phyloP scores from a whole-genome alignment of 1,140 invertebrate species.

The Drosophila repletoides region DNA sequence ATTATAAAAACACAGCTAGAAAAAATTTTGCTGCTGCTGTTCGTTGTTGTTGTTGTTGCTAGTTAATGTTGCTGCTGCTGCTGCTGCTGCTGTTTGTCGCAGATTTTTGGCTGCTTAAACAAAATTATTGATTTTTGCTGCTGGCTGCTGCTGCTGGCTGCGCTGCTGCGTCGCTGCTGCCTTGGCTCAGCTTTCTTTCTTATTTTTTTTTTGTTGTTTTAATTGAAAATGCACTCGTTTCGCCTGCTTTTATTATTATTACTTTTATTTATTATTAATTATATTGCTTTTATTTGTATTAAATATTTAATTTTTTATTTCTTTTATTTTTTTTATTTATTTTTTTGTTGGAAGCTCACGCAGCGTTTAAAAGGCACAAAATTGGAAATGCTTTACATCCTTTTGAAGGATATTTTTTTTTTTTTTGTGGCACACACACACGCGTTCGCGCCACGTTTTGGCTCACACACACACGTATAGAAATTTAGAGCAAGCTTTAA shows the following conservation, averaged over 20 bases:
- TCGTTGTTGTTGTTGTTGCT: slow-evolving; percentile 50
- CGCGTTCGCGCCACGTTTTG: slow-evolving; percentile 37
- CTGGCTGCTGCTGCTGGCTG: slow-evolving; percentile 37
- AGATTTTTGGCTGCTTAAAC: slow-evolving; percentile 69
- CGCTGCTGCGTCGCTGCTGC: slow-evolving; percentile 13
- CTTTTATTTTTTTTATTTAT: slow-evolving; percentile 3
- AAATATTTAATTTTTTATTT: not conserved
- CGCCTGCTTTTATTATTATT: not conserved
- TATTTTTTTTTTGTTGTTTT: slow-evolving; percentile 22
- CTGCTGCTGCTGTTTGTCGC: slow-evolving; percentile 32
- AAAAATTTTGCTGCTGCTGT: slow-evolving; percentile 13
- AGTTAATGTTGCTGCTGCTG: slow-evolving; percentile 53
- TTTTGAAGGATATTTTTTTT: slow-evolving; percentile 49
- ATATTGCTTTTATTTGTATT: slow-evolving; percentile 5
- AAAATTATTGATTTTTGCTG: slow-evolving; percentile 78
- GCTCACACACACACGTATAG: too few relatives aligned
- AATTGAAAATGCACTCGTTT: slow-evolving; percentile 53
- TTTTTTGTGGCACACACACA: slow-evolving; percentile 17
- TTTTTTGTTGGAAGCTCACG: slow-evolving; percentile 6
- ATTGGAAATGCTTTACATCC: slow-evolving; percentile 77
- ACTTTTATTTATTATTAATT: slow-evolving; percentile 3
- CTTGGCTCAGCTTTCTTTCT: too few relatives aligned
- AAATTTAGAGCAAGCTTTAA: slow-evolving; percentile 19
- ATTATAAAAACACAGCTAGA: slow-evolving; percentile 32
- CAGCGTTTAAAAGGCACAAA: slow-evolving; percentile 60